A percentile compares a stretch with the other conserved stretches of the same genome.
Conservation (phyloP, 1,140 invertebrate species). For the Dinoponera quadriceps region DNA sequence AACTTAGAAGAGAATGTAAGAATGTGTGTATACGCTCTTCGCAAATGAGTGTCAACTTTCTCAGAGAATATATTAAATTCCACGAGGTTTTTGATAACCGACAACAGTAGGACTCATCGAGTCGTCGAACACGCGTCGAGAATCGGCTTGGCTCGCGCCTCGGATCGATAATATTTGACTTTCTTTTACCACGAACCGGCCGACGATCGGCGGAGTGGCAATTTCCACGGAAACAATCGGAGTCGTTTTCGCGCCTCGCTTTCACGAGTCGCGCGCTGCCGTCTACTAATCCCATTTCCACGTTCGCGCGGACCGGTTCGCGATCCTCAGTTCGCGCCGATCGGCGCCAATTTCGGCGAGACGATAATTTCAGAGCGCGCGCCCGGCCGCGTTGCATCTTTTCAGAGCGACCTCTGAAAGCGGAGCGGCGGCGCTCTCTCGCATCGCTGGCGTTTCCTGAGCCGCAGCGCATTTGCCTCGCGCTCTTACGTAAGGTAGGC, state of each 20-base stretch:
- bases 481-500: constrained; percentile 72
- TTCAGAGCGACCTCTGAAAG: constrained; percentile 40
- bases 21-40: too few species aligned
- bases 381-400: neutral
- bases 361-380: constrained; percentile 11
- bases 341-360: constrained; percentile 14
- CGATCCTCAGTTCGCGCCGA: neutral
- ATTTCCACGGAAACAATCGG: constrained; percentile 33
- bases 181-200: constrained; percentile 14
- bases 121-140: neutral
- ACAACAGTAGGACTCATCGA: too few species aligned
- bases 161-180: neutral
- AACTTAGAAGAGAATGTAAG: too few species aligned
- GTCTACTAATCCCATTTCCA: neutral
- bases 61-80: too few species aligned
- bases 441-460: constrained; percentile 71
- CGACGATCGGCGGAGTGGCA: neutral
- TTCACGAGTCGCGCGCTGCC: neutral
- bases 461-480: constrained; percentile 68
- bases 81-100: too few species aligned
- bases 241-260: constrained; percentile 12
- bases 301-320: neutral
- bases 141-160: neutral
- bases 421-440: constrained; percentile 37
- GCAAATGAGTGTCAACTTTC: too few species aligned